These are phyloP conservation scores for Sternotherus odoratus DNA, from an alignment of 2,797 vertebrate species.

Conservation along the genomic window DNA sequence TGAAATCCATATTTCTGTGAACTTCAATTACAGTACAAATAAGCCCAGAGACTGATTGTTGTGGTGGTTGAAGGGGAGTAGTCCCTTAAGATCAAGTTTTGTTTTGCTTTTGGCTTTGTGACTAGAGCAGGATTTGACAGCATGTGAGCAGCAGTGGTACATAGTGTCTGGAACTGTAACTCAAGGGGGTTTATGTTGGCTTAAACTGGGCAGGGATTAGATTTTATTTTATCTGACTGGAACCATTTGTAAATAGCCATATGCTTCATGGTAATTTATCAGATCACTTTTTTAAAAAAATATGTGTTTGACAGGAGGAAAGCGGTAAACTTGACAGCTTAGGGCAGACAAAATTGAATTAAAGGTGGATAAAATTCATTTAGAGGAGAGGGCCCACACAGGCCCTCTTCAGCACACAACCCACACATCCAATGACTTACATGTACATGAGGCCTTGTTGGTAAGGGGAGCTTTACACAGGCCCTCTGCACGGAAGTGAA, in stretches of 20 bases:
- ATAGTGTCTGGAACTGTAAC: neutral
- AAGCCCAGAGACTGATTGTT: rapidly evolving
- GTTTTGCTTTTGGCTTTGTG: neutral
- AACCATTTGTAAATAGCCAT: conserved; percentile 18
- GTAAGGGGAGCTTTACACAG: neutral
- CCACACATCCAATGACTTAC: neutral
- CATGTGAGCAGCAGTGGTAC: neutral
- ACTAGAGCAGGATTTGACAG: conserved; percentile 10
- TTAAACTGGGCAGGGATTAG: conserved; percentile 23
- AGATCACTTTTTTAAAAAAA: conserved; percentile 28
- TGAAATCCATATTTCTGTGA: conserved; percentile 18
- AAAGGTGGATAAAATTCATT: conserved; percentile 20
- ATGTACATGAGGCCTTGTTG: conserved; percentile 1
- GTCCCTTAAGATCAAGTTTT: neutral
- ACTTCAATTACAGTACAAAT: conserved; percentile 14
- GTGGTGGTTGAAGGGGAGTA: neutral
- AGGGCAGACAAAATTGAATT: neutral
- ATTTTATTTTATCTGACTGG: conserved; percentile 42
- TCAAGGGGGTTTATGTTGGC: neutral
- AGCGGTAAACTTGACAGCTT: neutral
- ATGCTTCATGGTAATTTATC: conserved; percentile 14
- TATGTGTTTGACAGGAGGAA: conserved; percentile 17
- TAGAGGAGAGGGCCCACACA: conserved; percentile 34
- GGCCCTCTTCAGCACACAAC: neutral
- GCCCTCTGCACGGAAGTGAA: neutral